phyloP scores from a whole-genome alignment of 2,888 invertebrate species.

The Sesamia inferens region DNA sequence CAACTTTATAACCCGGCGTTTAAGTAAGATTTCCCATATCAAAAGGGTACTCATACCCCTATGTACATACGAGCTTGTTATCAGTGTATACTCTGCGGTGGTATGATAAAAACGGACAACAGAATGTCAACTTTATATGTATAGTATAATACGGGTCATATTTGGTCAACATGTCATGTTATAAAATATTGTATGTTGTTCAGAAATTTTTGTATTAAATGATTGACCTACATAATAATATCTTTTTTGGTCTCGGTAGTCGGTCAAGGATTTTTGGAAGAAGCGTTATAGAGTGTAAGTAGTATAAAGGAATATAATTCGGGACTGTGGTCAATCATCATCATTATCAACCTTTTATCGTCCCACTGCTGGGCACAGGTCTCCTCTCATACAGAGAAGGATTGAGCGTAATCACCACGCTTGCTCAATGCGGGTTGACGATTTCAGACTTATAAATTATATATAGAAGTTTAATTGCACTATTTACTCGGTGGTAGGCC shows the following conservation, averaged over 20 bases:
- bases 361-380: too few relatives aligned
- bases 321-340: too few relatives aligned
- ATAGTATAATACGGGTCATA: slow-evolving; percentile 21
- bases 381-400: too few relatives aligned
- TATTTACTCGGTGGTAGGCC: too few relatives aligned
- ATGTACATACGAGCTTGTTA: slow-evolving; percentile 21
- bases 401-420: too few relatives aligned
- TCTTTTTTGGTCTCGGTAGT: slow-evolving; percentile 16
- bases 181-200: slow-evolving; percentile 12
- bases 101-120: slow-evolving; percentile 36
- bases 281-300: not conserved
- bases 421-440: too few relatives aligned
- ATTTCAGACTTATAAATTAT: too few relatives aligned
- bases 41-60: slow-evolving; percentile 6
- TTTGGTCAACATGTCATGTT: slow-evolving; percentile 22
- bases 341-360: too few relatives aligned
- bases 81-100: slow-evolving; percentile 24
- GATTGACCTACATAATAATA: slow-evolving; percentile 20
- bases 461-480: too few relatives aligned
- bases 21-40: slow-evolving; percentile 3
- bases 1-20: slow-evolving; percentile 6
- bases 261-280: slow-evolving; percentile 35
- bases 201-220: slow-evolving; percentile 11
- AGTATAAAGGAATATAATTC: too few relatives aligned
- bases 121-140: slow-evolving; percentile 43